phyloP scores from a whole-genome alignment of 2,113 vertebrate genomes.

The Hystrix cristata region DNA sequence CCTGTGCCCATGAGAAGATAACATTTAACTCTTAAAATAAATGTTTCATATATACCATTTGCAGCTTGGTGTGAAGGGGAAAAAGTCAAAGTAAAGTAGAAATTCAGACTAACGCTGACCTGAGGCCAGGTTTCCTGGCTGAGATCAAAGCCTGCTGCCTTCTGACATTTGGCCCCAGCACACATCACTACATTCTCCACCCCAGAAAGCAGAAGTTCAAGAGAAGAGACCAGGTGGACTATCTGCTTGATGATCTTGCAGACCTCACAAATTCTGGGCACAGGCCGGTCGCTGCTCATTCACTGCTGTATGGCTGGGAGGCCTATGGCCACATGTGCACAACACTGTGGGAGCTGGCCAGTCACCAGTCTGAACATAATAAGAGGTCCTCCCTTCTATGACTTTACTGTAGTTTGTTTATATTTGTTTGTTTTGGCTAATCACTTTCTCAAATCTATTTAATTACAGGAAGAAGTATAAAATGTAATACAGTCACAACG shows the following conservation, averaged over 20 bases:
- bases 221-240: not conserved
- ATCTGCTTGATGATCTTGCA: not conserved
- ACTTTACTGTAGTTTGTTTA: not conserved
- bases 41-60: not conserved
- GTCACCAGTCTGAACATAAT: not conserved
- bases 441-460: not conserved
- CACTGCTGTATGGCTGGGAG: not conserved
- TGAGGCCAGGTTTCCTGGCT: not conserved
- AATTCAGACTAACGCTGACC: not conserved
- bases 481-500: not conserved
- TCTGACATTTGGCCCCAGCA: not conserved
- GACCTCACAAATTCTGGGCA: not conserved
- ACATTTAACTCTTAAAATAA: not conserved
- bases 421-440: not conserved
- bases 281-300: not conserved
- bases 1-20: not conserved
- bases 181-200: not conserved
- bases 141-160: not conserved
- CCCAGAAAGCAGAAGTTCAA: not conserved
- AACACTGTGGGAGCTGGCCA: not conserved
- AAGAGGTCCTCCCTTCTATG: not conserved
- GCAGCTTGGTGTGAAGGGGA: not conserved
- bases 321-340: rapidly evolving
- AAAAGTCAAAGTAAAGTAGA: not conserved
- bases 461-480: not conserved